Evolutionary conservation across 2,797 vertebrate species (phyloP).

Genomic region (Antennarius maculatus): DNA sequence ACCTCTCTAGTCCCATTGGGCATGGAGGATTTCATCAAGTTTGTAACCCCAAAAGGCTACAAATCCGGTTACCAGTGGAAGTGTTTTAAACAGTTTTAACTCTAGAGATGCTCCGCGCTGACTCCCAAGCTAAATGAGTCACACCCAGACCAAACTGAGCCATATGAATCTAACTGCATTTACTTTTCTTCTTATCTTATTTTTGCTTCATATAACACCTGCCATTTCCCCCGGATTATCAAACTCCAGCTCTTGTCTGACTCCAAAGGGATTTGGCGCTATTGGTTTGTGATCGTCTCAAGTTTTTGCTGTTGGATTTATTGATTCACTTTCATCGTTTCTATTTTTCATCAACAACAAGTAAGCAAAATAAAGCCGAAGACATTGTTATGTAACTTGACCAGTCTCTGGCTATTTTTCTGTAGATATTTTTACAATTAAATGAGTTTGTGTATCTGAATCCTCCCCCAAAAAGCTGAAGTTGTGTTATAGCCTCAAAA

Average conservation of each 20-base stretch:
- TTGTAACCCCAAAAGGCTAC: slow-evolving; percentile 77
- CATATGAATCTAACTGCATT: slow-evolving; percentile 64
- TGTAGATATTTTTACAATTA: slow-evolving; percentile 3
- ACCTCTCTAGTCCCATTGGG: slow-evolving; percentile 68
- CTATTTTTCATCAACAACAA: slow-evolving; percentile 61
- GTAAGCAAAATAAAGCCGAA: slow-evolving; percentile 34
- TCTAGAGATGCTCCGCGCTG: slow-evolving; percentile 59
- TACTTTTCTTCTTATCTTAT: slow-evolving; percentile 46
- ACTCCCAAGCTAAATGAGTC: slow-evolving; percentile 46
- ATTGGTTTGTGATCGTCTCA: slow-evolving; percentile 50
- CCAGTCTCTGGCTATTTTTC: slow-evolving; percentile 25
- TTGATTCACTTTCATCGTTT: slow-evolving; percentile 63
- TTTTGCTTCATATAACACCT: slow-evolving; percentile 71
- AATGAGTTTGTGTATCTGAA: slow-evolving; percentile 1
- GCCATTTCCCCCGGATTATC: slow-evolving; percentile 66
- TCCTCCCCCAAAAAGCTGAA: background rate
- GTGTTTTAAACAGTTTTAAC: slow-evolving; percentile 78
- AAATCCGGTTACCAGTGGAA: slow-evolving; percentile 81
- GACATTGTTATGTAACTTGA: slow-evolving; percentile 34
- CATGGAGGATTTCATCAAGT: slow-evolving; percentile 76
- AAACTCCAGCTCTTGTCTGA: slow-evolving; percentile 35
- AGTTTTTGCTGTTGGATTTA: slow-evolving; percentile 53
- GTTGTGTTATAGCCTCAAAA: too few relatives aligned
- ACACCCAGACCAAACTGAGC: slow-evolving; percentile 45
- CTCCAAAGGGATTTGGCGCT: slow-evolving; percentile 52